A percentile compares a stretch with the other conserved stretches of the same genome.
Evolutionary conservation across 2,113 vertebrate genomes (phyloP).

Genomic region (Crotalus tigris): DNA sequence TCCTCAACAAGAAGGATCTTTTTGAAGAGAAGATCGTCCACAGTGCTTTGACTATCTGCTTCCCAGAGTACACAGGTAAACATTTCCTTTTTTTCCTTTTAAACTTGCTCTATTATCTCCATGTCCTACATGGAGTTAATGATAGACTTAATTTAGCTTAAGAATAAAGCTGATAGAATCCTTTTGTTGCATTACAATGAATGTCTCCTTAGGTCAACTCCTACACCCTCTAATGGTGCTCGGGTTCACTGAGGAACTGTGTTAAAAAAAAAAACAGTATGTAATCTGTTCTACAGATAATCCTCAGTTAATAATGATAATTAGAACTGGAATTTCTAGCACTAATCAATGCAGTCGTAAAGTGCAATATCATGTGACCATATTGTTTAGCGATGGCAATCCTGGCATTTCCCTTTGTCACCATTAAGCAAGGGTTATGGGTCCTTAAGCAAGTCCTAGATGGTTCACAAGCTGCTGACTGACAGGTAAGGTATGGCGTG

Average conservation of each 20-base stretch:
- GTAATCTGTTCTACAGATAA: not conserved
- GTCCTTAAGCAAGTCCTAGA: not conserved
- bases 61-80: conserved; percentile 92
- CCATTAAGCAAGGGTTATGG: not conserved
- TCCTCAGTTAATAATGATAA: not conserved
- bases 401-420: not conserved
- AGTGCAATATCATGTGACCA: not conserved
- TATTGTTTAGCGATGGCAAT: not conserved
- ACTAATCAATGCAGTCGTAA: not conserved
- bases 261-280: not conserved
- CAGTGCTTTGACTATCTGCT: conserved; percentile 94
- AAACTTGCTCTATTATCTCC: not conserved
- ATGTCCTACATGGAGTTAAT: not conserved
- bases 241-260: not conserved
- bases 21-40: conserved; percentile 97
- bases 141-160: not conserved
- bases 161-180: not conserved
- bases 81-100: accelerated
- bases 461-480: not conserved
- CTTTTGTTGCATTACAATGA: not conserved
- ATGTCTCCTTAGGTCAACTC: not conserved
- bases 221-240: not conserved
- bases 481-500: not conserved
- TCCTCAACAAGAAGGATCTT: conserved; percentile 99
- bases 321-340: not conserved